phyloP scores from a whole-genome alignment of 2,797 vertebrate species.

The Premnoplex brunnescens region DNA sequence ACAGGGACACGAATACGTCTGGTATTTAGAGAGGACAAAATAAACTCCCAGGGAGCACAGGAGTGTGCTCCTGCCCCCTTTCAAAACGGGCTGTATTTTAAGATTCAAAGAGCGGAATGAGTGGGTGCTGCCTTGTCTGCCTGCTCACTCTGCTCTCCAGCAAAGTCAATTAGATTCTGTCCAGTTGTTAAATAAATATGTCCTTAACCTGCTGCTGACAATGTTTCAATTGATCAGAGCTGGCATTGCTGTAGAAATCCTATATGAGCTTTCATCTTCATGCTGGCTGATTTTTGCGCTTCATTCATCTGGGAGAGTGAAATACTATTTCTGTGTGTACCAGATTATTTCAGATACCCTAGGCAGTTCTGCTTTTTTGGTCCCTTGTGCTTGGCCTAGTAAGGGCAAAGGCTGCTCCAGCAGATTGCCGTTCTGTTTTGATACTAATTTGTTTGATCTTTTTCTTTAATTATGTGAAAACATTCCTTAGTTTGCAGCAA shows the following conservation, averaged over 20 bases:
- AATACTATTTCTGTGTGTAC: neutral
- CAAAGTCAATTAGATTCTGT: conserved; percentile 21
- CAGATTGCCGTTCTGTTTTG: neutral
- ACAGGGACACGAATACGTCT: neutral
- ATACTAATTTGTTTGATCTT: neutral
- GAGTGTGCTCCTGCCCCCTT: neutral
- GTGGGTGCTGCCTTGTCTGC: neutral
- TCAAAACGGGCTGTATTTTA: neutral
- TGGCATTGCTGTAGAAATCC: neutral
- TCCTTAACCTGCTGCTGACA: conserved; percentile 23
- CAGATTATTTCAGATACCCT: neutral
- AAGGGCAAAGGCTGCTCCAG: conserved; percentile 8
- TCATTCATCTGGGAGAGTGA: neutral
- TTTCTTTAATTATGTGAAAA: neutral
- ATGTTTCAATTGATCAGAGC: conserved; percentile 21
- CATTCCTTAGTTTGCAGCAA: neutral
- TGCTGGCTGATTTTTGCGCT: neutral
- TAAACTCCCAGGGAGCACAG: fast-evolving
- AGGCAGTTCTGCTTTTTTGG: neutral
- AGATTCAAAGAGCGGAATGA: neutral
- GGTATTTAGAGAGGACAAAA: neutral
- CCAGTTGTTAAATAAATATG: conserved; percentile 24
- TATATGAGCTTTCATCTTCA: neutral
- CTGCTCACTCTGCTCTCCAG: neutral
- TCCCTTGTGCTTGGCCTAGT: neutral